These are phyloP conservation scores for Drosophila borborema DNA, from an alignment of 2,888 invertebrate genomes.

Conservation along the genomic window DNA sequence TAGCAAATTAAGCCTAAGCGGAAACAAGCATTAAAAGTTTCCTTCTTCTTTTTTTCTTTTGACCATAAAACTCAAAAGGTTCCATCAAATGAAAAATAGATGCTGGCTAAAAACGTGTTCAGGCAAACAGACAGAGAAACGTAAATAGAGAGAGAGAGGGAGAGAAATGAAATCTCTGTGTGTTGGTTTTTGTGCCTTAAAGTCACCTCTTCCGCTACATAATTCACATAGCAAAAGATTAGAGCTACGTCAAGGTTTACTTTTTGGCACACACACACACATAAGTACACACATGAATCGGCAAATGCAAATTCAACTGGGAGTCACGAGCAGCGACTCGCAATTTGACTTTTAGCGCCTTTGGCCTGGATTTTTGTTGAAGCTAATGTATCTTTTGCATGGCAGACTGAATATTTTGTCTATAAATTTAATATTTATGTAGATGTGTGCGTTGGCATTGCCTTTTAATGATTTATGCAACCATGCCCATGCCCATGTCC, in stretches of 20 bases:
- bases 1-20: slow-evolving; percentile 70
- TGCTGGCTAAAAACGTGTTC: slow-evolving; percentile 56
- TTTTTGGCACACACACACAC: slow-evolving; percentile 20
- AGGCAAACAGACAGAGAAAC: slow-evolving; percentile 2
- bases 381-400: slow-evolving; percentile 51
- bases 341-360: slow-evolving; percentile 53
- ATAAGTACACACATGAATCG: slow-evolving; percentile 17
- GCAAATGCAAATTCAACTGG: slow-evolving; percentile 62
- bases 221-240: slow-evolving; percentile 65
- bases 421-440: slow-evolving; percentile 69
- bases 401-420: slow-evolving; percentile 69
- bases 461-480: slow-evolving; percentile 52
- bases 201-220: slow-evolving; percentile 74
- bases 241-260: slow-evolving; percentile 40
- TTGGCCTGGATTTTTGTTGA: slow-evolving; percentile 35
- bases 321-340: slow-evolving; percentile 17
- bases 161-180: slow-evolving; percentile 55
- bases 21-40: slow-evolving; percentile 66
- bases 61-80: slow-evolving; percentile 58
- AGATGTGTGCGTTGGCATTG: slow-evolving; percentile 32
- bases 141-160: not conserved
- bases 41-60: not conserved
- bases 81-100: slow-evolving; percentile 65
- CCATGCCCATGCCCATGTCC: not conserved
- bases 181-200: slow-evolving; percentile 55